These are phyloP conservation scores for Drosophila triauraria DNA, from an alignment of 1,140 invertebrate species.

Conservation along the genomic window DNA sequence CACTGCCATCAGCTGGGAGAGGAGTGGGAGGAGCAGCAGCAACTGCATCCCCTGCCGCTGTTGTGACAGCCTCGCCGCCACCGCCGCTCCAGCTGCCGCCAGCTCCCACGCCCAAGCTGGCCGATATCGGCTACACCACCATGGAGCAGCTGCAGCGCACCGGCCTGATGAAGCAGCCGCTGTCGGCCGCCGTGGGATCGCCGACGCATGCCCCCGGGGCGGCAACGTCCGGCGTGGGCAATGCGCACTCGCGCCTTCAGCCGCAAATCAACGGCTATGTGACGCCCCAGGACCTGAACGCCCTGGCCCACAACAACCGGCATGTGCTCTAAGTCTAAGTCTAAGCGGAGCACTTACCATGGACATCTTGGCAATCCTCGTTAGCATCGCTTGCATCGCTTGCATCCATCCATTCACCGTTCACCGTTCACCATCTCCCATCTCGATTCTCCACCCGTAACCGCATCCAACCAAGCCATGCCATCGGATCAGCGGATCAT, in stretches of 20 bases:
- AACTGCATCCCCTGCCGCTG: background rate
- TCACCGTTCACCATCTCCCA: constrained; percentile 1
- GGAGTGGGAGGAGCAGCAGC: background rate
- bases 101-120: constrained; percentile 14
- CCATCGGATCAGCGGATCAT: constrained; percentile 20
- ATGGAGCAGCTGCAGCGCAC: constrained; percentile 69
- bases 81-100: constrained; percentile 4
- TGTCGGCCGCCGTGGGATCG: constrained; percentile 10
- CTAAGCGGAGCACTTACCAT: constrained; percentile 2
- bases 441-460: constrained; percentile 14
- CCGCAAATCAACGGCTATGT: constrained; percentile 70
- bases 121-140: constrained; percentile 63
- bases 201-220: constrained; percentile 1
- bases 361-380: background rate
- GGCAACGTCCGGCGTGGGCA: background rate
- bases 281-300: constrained; percentile 68
- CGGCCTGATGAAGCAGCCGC: constrained; percentile 56
- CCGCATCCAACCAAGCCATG: constrained; percentile 24
- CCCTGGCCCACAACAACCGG: constrained; percentile 67
- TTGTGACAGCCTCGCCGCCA: background rate
- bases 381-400: constrained; percentile 4
- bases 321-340: constrained; percentile 70
- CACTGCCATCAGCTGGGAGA: background rate
- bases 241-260: constrained; percentile 31
- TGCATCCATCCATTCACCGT: constrained; percentile 8